Evolutionary conservation across 2,888 invertebrate genomes (phyloP), one percentile per base, ranked within the genome.

Genomic region (Conistra vaccinii): DNA sequence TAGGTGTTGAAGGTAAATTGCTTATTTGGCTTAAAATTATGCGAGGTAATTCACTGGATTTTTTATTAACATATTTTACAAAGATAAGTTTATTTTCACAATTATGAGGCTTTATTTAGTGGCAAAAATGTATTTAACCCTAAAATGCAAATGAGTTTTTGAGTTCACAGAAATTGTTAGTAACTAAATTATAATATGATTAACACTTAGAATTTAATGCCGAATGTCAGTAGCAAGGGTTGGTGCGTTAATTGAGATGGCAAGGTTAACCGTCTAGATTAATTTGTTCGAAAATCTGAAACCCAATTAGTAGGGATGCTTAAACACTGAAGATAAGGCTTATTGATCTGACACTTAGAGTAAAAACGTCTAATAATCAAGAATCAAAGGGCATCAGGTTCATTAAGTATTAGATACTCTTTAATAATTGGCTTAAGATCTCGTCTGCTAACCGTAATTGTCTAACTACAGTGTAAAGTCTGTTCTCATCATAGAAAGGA

Each of bases 181-280:
- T 60, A 65, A 29, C 66, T 32, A 57, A 57, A 80, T 68, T 29
- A 69, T 83, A 60, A 72, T 78, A 45, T 42, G 51, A 76, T 80
- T 73, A 80, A 53, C 58, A 81, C 60, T 61, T 32, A 51, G 32
- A 61, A 62, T 39, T 75, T 73, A 62, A 75, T 75, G 78, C 48
- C 39, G 4, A 73, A 65, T 75, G 72, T 75, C 83, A 72, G 61
- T 55, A 65, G 23, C 78, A 78, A 72, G 32, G 51, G 35, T 42
- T 32, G 26, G 51, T 65, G 23, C 45, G 68, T 57, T 77, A 73
- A 85, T 83, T 81, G 73, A 71, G 65, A 67, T 29, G 32, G 51
- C 45, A 82, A 70, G 65, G 68, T 62, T 62, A 74, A n/a, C n/a
- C 26, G 69, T 75, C 78, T 78, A 62, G 78, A 85, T 63, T 65